phyloP scores from a whole-genome alignment of 2,113 vertebrate species.

The Phasianus colchicus region DNA sequence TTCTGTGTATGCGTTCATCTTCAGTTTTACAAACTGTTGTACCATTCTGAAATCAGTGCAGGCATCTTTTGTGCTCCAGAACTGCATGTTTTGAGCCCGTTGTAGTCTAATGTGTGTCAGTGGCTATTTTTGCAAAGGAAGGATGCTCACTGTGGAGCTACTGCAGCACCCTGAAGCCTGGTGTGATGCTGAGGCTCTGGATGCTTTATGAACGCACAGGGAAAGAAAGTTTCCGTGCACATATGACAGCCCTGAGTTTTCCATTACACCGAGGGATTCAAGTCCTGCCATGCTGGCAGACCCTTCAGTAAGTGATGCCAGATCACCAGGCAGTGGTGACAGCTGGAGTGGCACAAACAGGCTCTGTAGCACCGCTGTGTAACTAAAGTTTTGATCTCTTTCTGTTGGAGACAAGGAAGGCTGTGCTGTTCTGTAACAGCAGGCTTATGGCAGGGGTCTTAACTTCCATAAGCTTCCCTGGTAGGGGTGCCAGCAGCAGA shows the following conservation, averaged over 20 bases:
- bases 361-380: not conserved
- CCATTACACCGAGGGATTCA: not conserved
- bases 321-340: not conserved
- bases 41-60: not conserved
- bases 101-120: not conserved
- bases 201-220: fast-evolving
- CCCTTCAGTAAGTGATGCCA: not conserved
- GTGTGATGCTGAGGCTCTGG: fast-evolving
- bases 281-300: not conserved
- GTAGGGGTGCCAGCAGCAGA: not conserved
- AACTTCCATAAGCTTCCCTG: not conserved
- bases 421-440: not conserved
- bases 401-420: not conserved
- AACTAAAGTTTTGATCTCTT: fast-evolving
- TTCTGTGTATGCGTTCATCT: not conserved
- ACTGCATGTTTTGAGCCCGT: not conserved
- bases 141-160: not conserved
- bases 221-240: not conserved
- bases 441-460: fast-evolving
- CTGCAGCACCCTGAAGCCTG: not conserved
- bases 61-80: not conserved
- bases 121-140: not conserved
- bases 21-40: not conserved
- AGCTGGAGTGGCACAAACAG: not conserved
- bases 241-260: fast-evolving